Percentiles rank a stretch among this genome's conserved stretches.
phyloP scores from a whole-genome alignment of 2,797 vertebrate genomes.

The Muscicapa striata region DNA sequence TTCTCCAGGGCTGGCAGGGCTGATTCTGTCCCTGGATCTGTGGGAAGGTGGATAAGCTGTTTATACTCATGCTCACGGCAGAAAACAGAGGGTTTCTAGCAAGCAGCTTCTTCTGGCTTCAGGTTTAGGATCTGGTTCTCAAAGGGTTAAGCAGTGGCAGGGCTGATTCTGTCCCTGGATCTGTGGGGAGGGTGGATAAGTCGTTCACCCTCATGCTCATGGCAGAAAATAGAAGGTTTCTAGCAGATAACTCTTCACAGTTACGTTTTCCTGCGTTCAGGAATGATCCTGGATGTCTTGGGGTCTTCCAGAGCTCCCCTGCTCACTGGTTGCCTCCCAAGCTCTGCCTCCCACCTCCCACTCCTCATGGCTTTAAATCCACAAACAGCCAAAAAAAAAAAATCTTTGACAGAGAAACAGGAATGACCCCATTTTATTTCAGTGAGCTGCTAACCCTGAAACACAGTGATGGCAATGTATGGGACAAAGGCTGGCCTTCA shows the following conservation, averaged over 20 bases:
- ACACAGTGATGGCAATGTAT: not conserved
- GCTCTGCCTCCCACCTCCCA: not conserved
- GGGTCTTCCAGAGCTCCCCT: not conserved
- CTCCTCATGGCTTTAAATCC: not conserved
- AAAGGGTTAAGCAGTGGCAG: no score
- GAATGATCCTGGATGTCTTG: not conserved
- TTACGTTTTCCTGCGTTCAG: fast-evolving
- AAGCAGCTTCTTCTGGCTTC: fast-evolving
- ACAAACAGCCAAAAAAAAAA: not conserved
- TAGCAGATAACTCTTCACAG: fast-evolving
- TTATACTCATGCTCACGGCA: fast-evolving
- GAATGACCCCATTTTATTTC: not conserved
- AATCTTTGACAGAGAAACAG: not conserved
- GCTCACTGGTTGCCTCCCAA: not conserved
- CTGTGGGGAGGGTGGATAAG: no score
- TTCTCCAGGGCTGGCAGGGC: fast-evolving
- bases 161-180: no score
- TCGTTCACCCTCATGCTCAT: no score
- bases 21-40: not conserved
- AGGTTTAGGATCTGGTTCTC: no score
- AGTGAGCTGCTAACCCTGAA: not conserved
- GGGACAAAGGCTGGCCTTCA: not conserved
- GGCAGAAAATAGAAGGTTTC: not conserved
- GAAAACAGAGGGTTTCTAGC: not conserved
- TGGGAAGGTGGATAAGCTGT: fast-evolving